phyloP scores from a whole-genome alignment of 1,140 invertebrate genomes.

The Hylaeus anthracinus region DNA sequence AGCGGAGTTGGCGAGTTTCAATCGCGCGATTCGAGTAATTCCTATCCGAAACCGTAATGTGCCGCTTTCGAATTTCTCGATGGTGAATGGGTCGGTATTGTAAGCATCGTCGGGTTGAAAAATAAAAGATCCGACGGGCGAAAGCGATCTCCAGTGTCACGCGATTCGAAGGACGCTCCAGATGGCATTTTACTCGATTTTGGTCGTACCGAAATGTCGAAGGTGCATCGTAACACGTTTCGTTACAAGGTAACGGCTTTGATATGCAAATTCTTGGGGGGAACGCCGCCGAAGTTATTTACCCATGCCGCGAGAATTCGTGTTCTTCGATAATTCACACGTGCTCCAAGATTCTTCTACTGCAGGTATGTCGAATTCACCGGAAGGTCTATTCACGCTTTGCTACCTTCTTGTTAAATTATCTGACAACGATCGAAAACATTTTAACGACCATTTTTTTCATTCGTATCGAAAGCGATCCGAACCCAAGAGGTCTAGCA shows the following conservation, averaged over 20 bases:
- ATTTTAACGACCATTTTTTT: no score
- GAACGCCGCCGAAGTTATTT: not conserved
- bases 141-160: slow-evolving; percentile 13
- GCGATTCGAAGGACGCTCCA: slow-evolving; percentile 8
- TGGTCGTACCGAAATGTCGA: slow-evolving; percentile 13
- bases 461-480: no score
- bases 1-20: not conserved
- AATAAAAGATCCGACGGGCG: not conserved
- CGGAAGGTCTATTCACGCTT: no score
- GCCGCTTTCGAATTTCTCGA: not conserved
- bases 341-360: not conserved
- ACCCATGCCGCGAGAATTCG: not conserved
- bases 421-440: no score
- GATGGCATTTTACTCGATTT: slow-evolving; percentile 16
- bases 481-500: no score
- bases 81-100: not conserved
- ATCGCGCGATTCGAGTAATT: not conserved
- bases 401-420: no score
- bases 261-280: slow-evolving; percentile 14
- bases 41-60: slow-evolving; percentile 1
- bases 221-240: slow-evolving; percentile 25
- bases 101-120: not conserved
- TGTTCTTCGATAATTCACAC: not conserved
- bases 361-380: no score
- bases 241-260: slow-evolving; percentile 30